Conservation (phyloP, 2,888 invertebrate genomes). For the Dicycla oo region DNA sequence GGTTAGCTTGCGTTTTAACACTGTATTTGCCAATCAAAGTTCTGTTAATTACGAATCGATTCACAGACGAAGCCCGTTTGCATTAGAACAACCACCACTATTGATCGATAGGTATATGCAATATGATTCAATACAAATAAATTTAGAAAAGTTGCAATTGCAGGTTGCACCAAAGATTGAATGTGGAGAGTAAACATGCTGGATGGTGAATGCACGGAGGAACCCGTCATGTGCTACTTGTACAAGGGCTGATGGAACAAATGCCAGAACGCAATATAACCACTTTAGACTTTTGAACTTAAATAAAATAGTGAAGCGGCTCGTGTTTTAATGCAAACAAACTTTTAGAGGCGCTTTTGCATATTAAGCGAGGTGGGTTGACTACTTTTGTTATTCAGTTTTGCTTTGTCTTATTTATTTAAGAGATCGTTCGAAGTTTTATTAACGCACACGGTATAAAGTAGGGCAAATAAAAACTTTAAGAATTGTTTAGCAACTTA, state of each 20-base stretch:
- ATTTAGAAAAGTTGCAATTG: slow-evolving; percentile 61
- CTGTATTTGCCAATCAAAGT: slow-evolving; percentile 78
- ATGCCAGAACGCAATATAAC: slow-evolving; percentile 90
- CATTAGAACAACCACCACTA: slow-evolving; percentile 89
- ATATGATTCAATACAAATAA: slow-evolving; percentile 36
- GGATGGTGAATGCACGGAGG: slow-evolving; percentile 80
- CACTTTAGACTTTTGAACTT: slow-evolving; percentile 89
- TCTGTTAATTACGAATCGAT: slow-evolving; percentile 72
- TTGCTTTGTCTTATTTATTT: slow-evolving; percentile 88
- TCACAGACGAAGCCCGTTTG: slow-evolving; percentile 87
- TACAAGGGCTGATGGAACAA: slow-evolving; percentile 83
- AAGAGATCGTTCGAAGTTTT: slow-evolving; percentile 72
- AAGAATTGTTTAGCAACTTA: slow-evolving; percentile 76
- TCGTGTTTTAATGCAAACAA: slow-evolving; percentile 91
- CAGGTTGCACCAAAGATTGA: slow-evolving; percentile 82
- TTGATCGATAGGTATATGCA: slow-evolving; percentile 60
- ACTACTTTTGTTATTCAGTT: slow-evolving; percentile 89
- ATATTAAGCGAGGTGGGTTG: slow-evolving; percentile 91
- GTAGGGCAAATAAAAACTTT: slow-evolving; percentile 75
- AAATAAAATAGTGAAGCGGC: slow-evolving; percentile 91
- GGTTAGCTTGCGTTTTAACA: slow-evolving; percentile 90
- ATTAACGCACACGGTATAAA: slow-evolving; percentile 74
- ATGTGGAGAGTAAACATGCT: slow-evolving; percentile 80
- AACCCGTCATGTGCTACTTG: slow-evolving; percentile 76
- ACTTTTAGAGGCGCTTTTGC: slow-evolving; percentile 90